A percentile compares a stretch with the other conserved stretches of the same genome.
Evolutionary conservation across 2,888 invertebrate genomes (phyloP).

Genomic region (Oxycera nigricornis): DNA sequence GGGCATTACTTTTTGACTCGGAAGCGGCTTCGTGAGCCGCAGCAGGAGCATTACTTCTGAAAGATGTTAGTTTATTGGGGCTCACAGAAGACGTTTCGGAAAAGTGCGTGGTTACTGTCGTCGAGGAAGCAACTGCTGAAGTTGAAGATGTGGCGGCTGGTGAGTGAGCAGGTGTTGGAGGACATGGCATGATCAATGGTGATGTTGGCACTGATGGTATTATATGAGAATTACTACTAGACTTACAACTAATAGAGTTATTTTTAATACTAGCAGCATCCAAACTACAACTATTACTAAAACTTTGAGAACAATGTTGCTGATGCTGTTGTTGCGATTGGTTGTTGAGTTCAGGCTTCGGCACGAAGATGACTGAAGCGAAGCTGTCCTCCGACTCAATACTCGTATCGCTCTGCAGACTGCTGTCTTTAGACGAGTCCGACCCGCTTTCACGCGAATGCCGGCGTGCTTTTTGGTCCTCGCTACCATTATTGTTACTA

Average conservation of each 20-base stretch:
- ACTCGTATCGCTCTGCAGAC: constrained; percentile 91
- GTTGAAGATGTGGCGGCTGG: constrained; percentile 57
- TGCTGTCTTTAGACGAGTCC: constrained; percentile 86
- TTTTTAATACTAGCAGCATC: constrained; percentile 42
- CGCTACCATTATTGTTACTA: constrained; percentile 56
- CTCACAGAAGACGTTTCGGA: constrained; percentile 44
- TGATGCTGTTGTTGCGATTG: constrained; percentile 49
- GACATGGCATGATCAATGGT: constrained; percentile 64
- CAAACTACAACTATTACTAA: constrained; percentile 45
- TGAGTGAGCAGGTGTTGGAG: constrained; percentile 61
- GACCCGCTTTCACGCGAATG: constrained; percentile 88
- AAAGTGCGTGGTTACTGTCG: constrained; percentile 43
- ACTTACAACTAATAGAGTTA: constrained; percentile 44
- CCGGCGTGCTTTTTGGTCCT: constrained; percentile 69
- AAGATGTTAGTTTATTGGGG: neutral
- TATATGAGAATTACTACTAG: constrained; percentile 50
- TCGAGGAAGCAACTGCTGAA: constrained; percentile 55
- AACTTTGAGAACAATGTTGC: constrained; percentile 30
- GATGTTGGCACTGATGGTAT: constrained; percentile 80
- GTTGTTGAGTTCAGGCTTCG: constrained; percentile 71
- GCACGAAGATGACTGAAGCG: constrained; percentile 90
- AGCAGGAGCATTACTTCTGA: neutral
- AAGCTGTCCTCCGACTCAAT: constrained; percentile 94
- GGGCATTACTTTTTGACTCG: constrained; percentile 21
- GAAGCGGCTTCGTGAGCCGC: neutral